These are phyloP conservation scores for Gastracanthus pulcherrimus DNA, from an alignment of 2,888 invertebrate genomes.

Conservation along the genomic window DNA sequence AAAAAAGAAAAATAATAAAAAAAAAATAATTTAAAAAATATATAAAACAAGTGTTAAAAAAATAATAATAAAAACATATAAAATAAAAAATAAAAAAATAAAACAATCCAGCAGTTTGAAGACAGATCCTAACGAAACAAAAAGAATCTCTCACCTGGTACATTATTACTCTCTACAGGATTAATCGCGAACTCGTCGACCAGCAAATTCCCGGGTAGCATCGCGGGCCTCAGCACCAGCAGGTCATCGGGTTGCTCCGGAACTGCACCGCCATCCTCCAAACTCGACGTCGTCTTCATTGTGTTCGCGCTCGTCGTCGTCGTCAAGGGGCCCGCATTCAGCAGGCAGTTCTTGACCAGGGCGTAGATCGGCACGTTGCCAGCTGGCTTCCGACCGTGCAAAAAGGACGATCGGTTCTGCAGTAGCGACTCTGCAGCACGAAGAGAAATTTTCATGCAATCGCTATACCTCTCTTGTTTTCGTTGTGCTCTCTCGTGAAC, in stretches of 20 bases:
- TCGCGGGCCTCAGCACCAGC: neutral
- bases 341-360: constrained; percentile 79
- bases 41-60: too few relatives aligned
- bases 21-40: too few relatives aligned
- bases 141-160: constrained; percentile 14
- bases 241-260: neutral
- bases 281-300: neutral
- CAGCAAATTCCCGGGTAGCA: neutral
- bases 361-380: constrained; percentile 82
- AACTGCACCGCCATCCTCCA: neutral
- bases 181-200: constrained; percentile 15
- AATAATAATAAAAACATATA: too few relatives aligned
- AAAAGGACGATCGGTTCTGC: constrained; percentile 79
- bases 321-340: neutral
- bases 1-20: too few relatives aligned
- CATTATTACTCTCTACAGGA: constrained; percentile 37
- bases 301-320: neutral
- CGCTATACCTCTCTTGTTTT: too few relatives aligned
- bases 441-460: neutral
- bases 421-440: constrained; percentile 73
- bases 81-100: too few relatives aligned
- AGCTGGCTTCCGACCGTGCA: constrained; percentile 81
- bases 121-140: neutral
- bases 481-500: too few relatives aligned
- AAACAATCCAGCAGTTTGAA: too few relatives aligned